Percentiles rank a stretch among this genome's conserved stretches.
These are phyloP conservation scores for Acrocephalus scirpaceus DNA, from an alignment of 2,797 vertebrate genomes.

Conservation along the genomic window DNA sequence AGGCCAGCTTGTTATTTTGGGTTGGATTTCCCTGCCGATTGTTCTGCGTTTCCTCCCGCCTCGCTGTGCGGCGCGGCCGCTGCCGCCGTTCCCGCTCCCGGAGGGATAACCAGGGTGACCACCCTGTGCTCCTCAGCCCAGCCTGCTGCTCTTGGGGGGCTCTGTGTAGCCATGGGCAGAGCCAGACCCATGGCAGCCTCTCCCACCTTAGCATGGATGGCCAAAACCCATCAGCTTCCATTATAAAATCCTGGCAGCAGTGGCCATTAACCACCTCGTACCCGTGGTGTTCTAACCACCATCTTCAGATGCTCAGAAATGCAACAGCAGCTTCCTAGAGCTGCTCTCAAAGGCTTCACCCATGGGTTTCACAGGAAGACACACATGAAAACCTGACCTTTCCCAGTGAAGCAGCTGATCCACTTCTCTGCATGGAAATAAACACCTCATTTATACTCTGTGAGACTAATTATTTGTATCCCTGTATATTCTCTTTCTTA, in stretches of 20 bases:
- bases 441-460: background rate
- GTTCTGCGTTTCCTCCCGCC: constrained; percentile 17
- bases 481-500: background rate
- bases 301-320: background rate
- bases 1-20: constrained; percentile 46
- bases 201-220: rapidly evolving
- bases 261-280: background rate
- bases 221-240: background rate
- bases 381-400: background rate
- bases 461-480: background rate
- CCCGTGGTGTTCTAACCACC: rapidly evolving
- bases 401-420: background rate
- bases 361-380: background rate
- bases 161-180: background rate
- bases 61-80: background rate
- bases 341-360: background rate
- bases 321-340: background rate
- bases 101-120: background rate
- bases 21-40: constrained; percentile 62
- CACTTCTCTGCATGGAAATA: background rate
- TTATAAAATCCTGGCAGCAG: background rate
- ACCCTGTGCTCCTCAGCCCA: background rate
- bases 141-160: background rate
- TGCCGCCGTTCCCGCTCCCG: rapidly evolving
- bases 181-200: background rate